Conservation (phyloP, 2,113 vertebrate species). For the Pica pica region DNA sequence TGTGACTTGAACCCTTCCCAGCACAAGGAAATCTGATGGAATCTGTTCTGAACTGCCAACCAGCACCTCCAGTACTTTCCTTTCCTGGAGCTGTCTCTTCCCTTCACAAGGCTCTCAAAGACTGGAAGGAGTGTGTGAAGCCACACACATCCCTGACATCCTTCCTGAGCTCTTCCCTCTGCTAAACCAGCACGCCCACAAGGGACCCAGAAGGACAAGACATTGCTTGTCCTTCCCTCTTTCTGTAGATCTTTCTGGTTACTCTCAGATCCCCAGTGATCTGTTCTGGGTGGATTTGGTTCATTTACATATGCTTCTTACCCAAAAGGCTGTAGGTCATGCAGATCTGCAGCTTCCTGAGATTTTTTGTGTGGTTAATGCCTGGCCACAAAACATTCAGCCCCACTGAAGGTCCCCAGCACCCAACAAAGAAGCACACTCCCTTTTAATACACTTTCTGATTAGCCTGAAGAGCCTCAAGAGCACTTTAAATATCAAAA, state of each 20-base stretch:
- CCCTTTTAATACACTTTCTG: neutral
- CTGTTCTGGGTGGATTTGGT: neutral
- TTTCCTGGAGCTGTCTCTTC: neutral
- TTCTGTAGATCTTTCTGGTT: neutral
- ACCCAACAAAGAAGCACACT: neutral
- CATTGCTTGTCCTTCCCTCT: neutral
- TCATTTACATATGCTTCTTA: neutral
- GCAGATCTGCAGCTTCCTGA: neutral
- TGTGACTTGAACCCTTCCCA: neutral
- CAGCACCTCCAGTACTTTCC: neutral
- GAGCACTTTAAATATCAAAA: neutral
- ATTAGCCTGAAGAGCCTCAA: neutral
- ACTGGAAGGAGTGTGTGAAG: neutral
- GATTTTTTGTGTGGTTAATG: neutral
- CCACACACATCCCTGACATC: neutral
- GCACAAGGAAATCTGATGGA: neutral
- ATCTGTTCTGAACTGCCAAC: neutral
- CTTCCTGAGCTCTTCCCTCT: neutral
- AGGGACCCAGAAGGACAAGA: neutral
- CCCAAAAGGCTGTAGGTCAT: neutral
- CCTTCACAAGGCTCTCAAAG: neutral
- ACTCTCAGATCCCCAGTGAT: neutral
- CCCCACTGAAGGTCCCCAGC: neutral
- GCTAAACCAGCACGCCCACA: neutral
- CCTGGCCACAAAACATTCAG: neutral